phyloP scores from a whole-genome alignment of 1,140 invertebrate species.

The Odontomachus brunneus region DNA sequence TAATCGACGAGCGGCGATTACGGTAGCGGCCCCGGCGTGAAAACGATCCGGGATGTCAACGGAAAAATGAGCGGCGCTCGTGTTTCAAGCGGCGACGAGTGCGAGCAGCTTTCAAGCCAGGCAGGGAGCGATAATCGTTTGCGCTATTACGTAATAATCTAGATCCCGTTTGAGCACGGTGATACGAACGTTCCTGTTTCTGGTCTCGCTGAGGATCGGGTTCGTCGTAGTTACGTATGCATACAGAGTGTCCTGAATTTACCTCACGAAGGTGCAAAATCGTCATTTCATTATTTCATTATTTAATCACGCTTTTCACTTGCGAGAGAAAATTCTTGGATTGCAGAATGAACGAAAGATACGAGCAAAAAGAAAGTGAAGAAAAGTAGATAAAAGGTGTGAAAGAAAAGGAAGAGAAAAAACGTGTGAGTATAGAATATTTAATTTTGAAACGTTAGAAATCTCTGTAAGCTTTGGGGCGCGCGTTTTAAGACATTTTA shows the following conservation, averaged over 20 bases:
- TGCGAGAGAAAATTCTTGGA: too few relatives aligned
- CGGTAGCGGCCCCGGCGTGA: not conserved
- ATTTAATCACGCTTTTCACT: too few relatives aligned
- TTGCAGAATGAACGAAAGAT: too few relatives aligned
- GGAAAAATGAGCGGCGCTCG: not conserved
- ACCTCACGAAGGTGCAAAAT: too few relatives aligned
- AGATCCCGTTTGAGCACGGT: conserved; percentile 11
- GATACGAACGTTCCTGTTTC: conserved; percentile 3
- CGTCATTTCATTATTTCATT: too few relatives aligned
- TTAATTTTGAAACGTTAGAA: too few relatives aligned
- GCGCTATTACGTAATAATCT: conserved; percentile 11
- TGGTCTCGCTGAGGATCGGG: not conserved
- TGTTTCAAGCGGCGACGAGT: conserved; percentile 9
- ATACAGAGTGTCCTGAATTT: not conserved
- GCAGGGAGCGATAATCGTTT: conserved; percentile 18
- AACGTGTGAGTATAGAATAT: too few relatives aligned
- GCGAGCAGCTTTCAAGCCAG: not conserved
- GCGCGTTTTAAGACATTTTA: too few relatives aligned
- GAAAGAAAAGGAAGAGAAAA: too few relatives aligned
- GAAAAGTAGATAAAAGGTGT: too few relatives aligned
- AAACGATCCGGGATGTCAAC: not conserved
- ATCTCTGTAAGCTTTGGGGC: too few relatives aligned
- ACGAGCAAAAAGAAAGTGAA: too few relatives aligned
- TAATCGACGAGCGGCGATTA: not conserved
- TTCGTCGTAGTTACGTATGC: not conserved